Evolutionary conservation across 2,797 vertebrate genomes (phyloP), one percentile per base, ranked within the genome.

Genomic region (Pagetopsis macropterus): DNA sequence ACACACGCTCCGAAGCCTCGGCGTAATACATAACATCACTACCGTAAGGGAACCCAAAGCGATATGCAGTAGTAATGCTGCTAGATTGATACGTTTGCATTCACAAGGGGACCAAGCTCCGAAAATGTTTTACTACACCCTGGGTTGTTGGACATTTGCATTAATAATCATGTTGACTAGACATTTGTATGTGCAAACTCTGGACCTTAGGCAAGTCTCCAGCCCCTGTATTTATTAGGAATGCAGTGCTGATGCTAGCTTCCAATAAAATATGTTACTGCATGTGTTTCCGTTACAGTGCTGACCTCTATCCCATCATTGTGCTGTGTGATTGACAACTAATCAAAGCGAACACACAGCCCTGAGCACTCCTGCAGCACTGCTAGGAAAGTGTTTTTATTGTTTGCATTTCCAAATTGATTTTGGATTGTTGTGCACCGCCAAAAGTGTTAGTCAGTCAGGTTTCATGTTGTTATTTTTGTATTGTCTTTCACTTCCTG

Each of bases 61-160:
- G 58, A 54, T 49, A 51, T 14, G 50, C 16, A 63, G 51, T 12
- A 37, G 5, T 16, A 17, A 16, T 2, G 23, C 40, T 19, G 9
- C 16, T 46, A 41, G 27, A 13, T 54, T 70, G 46, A 61, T 50
- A 50, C 9, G 6, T 67, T 23, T 44, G 11, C 23, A 40, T 45
- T 73, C 60, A 56, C 65, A 64, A 37, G 1, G 31, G 52, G 12
- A 50, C 48, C 43, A 9, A 52, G 67, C 63, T 23, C 17, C 0
- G 3, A 43, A 17, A 23, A 70, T n/a, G 37, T 58, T 73, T 73
- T 64, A 50, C 5, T 40, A 19, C 33, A 55, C 72, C 72, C 41
- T 51, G 33, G 62, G 51, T 65, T 33, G 27, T 58, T 58, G 65
- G 52, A 70, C 43, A 33, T 79, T 63, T 54, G 16, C 65, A 70